These are phyloP conservation scores for Tribolium castaneum DNA, from an alignment of 1,140 invertebrate species.

Conservation along the genomic window DNA sequence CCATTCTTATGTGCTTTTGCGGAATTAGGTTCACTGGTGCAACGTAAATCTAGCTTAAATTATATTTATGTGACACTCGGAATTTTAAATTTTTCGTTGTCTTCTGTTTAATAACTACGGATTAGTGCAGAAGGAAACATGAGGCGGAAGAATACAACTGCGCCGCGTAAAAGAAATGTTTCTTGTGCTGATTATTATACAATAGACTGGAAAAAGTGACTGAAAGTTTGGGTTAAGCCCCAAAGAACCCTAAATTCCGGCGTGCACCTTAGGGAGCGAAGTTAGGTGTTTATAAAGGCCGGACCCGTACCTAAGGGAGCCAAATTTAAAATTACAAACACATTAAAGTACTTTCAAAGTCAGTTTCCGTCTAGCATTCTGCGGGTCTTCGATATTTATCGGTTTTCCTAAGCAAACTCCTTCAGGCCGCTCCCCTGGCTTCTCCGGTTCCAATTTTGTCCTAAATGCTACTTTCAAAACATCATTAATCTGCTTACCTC, in stretches of 20 bases:
- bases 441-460: constrained; percentile 16
- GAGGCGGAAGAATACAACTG: background rate
- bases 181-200: constrained; percentile 7
- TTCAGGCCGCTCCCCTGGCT: background rate
- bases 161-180: background rate
- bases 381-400: constrained; percentile 21
- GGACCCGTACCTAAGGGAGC: constrained; percentile 19
- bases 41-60: no score
- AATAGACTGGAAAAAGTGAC: constrained; percentile 13
- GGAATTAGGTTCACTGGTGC: no score
- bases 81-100: background rate
- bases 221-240: constrained; percentile 11
- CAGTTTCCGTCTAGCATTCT: constrained; percentile 32
- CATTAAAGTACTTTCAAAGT: constrained; percentile 33
- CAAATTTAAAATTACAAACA: constrained; percentile 35
- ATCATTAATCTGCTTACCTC: constrained; percentile 35
- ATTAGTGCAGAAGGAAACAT: background rate
- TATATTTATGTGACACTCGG: no score
- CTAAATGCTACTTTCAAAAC: constrained; percentile 33
- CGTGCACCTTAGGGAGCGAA: constrained; percentile 5
- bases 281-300: constrained; percentile 33
- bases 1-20: no score
- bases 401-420: constrained; percentile 22
- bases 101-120: background rate
- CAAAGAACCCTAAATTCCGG: background rate